A percentile compares a stretch with the other conserved stretches of the same genome.
Conservation (phyloP, 2,113 vertebrate species). For the Sturnus vulgaris region DNA sequence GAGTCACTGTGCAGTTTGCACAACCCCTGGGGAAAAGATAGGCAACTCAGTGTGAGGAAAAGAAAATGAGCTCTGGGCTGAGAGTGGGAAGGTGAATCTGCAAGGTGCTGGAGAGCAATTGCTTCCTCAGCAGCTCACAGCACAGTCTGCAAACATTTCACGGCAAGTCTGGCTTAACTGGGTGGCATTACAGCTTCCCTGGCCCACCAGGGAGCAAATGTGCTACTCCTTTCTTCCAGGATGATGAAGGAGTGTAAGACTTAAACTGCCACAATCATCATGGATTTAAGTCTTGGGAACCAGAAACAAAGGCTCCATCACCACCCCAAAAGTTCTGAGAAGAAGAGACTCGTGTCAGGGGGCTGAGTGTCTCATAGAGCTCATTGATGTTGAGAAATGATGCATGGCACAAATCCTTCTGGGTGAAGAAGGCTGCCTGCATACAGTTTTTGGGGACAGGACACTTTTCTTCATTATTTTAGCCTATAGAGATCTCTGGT, state of each 20-base stretch:
- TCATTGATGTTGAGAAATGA: fast-evolving
- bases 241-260: fast-evolving
- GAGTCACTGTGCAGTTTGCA: neutral
- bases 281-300: neutral
- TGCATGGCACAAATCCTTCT: neutral
- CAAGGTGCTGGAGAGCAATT: neutral
- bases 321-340: neutral
- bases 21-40: neutral
- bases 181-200: neutral
- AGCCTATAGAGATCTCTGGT: neutral
- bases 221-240: neutral
- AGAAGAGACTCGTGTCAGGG: neutral
- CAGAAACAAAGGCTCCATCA: neutral
- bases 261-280: neutral
- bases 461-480: neutral
- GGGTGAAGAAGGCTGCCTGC: neutral
- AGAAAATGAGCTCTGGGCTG: neutral
- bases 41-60: neutral
- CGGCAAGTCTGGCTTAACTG: neutral
- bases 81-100: neutral
- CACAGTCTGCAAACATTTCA: neutral
- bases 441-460: neutral
- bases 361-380: neutral
- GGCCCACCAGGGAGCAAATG: neutral
- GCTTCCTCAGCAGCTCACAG: neutral